Evolutionary conservation across 2,888 invertebrate genomes (phyloP).

Genomic region (Esperia sulphurella): DNA sequence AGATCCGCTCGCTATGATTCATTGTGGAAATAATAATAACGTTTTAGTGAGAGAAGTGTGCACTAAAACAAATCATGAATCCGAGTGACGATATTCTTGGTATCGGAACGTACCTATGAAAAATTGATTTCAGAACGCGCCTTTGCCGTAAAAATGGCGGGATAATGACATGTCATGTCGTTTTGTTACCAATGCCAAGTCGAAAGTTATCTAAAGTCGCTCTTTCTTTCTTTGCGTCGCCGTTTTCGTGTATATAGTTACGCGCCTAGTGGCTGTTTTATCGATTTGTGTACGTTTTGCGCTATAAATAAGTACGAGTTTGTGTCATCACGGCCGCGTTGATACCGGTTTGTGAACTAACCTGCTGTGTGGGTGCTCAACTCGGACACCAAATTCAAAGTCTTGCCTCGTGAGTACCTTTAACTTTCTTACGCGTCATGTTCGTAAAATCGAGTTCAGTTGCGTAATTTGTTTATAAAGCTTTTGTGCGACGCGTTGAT

Average conservation of each 20-base stretch:
- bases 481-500: conserved; percentile 23
- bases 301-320: conserved; percentile 69
- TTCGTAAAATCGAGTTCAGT: conserved; percentile 35
- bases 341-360: conserved; percentile 63
- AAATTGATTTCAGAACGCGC: conserved; percentile 25
- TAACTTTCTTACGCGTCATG: conserved; percentile 35
- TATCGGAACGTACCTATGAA: conserved; percentile 24
- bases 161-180: conserved; percentile 25
- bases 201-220: conserved; percentile 26
- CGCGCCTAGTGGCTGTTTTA: conserved; percentile 46
- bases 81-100: conserved; percentile 5
- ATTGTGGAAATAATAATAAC: conserved; percentile 66
- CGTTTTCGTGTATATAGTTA: conserved; percentile 28
- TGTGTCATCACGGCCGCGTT: conserved; percentile 57
- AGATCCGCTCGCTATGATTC: conserved; percentile 68
- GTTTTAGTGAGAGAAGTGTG: conserved; percentile 34
- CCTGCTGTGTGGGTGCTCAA: conserved; percentile 41
- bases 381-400: conserved; percentile 49
- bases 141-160: conserved; percentile 41
- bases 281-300: conserved; percentile 73
- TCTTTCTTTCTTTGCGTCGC: conserved; percentile 39
- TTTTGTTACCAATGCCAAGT: conserved; percentile 30
- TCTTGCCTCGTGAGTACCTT: conserved; percentile 17
- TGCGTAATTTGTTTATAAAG: conserved; percentile 49
- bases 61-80: conserved; percentile 11